A percentile compares a stretch with the other conserved stretches of the same genome.
phyloP scores from a whole-genome alignment of 2,888 invertebrate genomes.

The Stenodema calcarata region DNA sequence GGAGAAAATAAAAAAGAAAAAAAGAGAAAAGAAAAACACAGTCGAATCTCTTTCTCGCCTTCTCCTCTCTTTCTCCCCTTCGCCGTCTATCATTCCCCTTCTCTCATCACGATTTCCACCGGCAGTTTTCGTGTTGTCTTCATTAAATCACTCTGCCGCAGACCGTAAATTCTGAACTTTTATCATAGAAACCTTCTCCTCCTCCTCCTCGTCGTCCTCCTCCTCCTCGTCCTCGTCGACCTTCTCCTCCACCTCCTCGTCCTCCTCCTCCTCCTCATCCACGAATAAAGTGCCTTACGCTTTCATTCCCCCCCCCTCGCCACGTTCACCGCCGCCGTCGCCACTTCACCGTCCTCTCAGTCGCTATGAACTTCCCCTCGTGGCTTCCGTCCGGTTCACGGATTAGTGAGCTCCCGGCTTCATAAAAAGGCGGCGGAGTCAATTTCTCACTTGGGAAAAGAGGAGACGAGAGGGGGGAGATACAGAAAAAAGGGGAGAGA shows the following conservation, averaged over 20 bases:
- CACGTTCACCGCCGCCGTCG: no score
- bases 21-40: no score
- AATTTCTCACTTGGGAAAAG: not conserved
- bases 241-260: not conserved
- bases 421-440: not conserved
- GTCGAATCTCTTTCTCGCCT: no score
- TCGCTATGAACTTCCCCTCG: not conserved
- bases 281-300: not conserved
- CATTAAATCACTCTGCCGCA: conserved; percentile 13
- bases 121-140: conserved; percentile 35
- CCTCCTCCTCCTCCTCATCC: not conserved
- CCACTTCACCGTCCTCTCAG: no score
- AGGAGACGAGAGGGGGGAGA: not conserved
- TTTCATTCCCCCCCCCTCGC: not conserved
- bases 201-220: not conserved
- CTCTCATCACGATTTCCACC: not conserved
- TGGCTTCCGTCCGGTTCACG: not conserved
- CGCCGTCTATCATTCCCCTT: no score
- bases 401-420: not conserved
- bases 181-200: not conserved
- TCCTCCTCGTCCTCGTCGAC: not conserved
- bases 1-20: no score
- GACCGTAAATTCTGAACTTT: not conserved
- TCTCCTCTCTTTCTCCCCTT: no score
- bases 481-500: not conserved